A percentile compares a stretch with the other conserved stretches of the same genome.
Conservation (phyloP, 2,113 vertebrate species). For the Mirounga angustirostris region DNA sequence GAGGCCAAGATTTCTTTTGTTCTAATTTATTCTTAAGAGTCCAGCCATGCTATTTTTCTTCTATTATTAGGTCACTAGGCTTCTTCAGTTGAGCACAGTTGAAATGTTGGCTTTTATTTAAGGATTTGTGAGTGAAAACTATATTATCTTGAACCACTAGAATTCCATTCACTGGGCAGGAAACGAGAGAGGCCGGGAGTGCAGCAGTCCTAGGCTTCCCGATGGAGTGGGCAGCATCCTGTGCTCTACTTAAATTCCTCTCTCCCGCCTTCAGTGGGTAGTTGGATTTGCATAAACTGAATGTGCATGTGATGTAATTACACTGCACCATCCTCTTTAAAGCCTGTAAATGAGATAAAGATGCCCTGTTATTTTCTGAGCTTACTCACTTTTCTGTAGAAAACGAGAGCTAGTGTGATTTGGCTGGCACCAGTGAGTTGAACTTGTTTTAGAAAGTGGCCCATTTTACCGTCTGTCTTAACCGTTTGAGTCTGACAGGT, state of each 20-base stretch:
- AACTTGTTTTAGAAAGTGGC: not conserved
- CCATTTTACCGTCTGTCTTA: not conserved
- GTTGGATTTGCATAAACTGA: not conserved
- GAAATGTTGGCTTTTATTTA: not conserved
- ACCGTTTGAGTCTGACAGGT: not conserved
- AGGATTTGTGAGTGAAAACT: not conserved
- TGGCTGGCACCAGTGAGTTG: not conserved
- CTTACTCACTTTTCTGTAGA: not conserved
- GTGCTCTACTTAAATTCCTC: not conserved
- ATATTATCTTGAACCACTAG: not conserved
- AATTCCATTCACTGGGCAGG: not conserved
- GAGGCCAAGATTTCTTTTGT: not conserved
- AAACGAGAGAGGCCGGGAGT: rapidly evolving
- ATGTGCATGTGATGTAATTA: not conserved
- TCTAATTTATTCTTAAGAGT: not conserved
- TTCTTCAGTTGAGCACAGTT: not conserved
- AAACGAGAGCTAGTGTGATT: not conserved
- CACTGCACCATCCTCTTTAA: not conserved
- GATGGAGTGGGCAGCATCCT: not conserved
- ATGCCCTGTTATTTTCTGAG: not conserved
- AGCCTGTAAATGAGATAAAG: not conserved
- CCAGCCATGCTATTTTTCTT: not conserved
- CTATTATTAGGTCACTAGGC: not conserved
- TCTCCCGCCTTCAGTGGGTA: not conserved
- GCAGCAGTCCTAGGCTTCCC: not conserved